These are phyloP conservation scores for Adelges cooleyi DNA, from an alignment of 1,140 invertebrate species.

Conservation along the genomic window DNA sequence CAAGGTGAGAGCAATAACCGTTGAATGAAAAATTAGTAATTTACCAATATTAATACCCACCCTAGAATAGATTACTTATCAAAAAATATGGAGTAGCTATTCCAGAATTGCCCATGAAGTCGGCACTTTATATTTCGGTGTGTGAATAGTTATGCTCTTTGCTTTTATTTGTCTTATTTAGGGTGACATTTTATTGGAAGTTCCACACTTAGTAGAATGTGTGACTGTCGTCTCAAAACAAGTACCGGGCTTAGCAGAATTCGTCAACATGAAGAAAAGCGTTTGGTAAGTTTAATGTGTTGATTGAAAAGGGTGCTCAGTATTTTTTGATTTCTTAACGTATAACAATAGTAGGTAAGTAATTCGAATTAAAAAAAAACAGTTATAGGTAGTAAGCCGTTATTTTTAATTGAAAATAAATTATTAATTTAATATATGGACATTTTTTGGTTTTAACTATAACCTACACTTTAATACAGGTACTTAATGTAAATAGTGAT, in stretches of 20 bases:
- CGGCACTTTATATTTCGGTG: too few relatives aligned
- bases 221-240: background rate
- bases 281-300: background rate
- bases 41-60: too few relatives aligned
- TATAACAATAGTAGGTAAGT: background rate
- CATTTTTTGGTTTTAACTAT: too few relatives aligned
- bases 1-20: background rate
- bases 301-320: background rate
- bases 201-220: constrained; percentile 8
- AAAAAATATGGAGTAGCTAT: too few relatives aligned
- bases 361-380: background rate
- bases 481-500: background rate
- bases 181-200: constrained; percentile 18
- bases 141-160: too few relatives aligned
- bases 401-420: background rate
- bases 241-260: background rate
- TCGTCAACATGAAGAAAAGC: background rate
- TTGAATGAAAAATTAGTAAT: too few relatives aligned
- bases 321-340: too few relatives aligned
- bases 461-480: background rate
- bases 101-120: too few relatives aligned
- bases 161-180: background rate
- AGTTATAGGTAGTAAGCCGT: background rate
- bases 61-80: too few relatives aligned
- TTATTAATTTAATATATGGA: background rate